phyloP scores from a whole-genome alignment of 2,113 vertebrate genomes.

The Thamnaconus septentrionalis region DNA sequence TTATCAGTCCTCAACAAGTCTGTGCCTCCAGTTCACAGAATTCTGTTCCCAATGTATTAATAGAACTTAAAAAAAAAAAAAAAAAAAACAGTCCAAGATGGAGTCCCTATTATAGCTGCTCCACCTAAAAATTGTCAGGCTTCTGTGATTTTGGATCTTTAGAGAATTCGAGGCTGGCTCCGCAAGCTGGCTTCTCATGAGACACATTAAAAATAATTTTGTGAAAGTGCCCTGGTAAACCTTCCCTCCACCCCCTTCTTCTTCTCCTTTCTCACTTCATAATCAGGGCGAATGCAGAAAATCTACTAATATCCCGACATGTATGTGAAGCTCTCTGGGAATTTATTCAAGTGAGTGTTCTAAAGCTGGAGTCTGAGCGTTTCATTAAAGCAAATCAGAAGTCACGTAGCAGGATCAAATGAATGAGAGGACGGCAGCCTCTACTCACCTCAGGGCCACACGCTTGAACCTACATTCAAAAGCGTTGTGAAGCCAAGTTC shows the following conservation, averaged over 20 bases:
- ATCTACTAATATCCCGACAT: not conserved
- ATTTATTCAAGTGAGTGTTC: too few relatives aligned
- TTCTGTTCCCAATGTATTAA: too few relatives aligned
- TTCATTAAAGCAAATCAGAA: too few relatives aligned
- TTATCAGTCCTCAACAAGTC: not conserved
- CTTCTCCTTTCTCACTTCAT: not conserved
- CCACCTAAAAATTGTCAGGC: not conserved
- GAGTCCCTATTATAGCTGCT: not conserved
- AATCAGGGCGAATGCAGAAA: not conserved
- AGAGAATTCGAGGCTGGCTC: not conserved
- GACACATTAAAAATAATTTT: not conserved
- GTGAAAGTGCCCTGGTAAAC: not conserved
- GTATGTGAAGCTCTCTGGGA: not conserved
- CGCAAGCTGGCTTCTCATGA: not conserved
- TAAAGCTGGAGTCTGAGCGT: too few relatives aligned
- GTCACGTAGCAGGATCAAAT: too few relatives aligned
- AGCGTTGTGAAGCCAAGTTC: too few relatives aligned
- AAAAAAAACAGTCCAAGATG: not conserved
- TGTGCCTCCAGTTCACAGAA: not conserved
- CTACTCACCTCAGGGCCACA: too few relatives aligned
- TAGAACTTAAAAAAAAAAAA: too few relatives aligned
- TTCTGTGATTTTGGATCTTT: not conserved
- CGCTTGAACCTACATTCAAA: too few relatives aligned
- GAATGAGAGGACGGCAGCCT: too few relatives aligned
- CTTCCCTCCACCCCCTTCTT: too few relatives aligned